Evolutionary conservation across 2,888 invertebrate genomes (phyloP).

Genomic region (Lasioglossum figueresi): DNA sequence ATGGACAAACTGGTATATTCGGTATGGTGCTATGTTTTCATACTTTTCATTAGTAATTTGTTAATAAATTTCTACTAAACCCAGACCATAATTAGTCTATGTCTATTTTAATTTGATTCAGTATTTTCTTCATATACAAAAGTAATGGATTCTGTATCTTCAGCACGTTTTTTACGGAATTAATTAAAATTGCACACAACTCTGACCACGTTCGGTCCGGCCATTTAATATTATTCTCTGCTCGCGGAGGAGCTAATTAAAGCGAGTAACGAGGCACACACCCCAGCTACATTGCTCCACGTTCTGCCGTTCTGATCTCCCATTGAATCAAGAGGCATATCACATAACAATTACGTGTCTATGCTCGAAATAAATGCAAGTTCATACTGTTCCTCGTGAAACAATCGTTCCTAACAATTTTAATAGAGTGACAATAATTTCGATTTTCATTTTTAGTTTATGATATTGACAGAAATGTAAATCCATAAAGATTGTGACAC

Average conservation of each 20-base stretch:
- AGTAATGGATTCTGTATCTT: neutral
- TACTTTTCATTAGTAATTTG: neutral
- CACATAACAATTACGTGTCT: neutral
- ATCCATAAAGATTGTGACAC: too few relatives aligned
- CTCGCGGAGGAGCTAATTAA: conserved; percentile 3
- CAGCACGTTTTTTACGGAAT: neutral
- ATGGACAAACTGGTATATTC: neutral
- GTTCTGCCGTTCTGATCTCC: neutral
- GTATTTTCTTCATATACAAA: neutral
- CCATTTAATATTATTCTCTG: conserved; percentile 1
- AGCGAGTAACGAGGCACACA: conserved; percentile 8
- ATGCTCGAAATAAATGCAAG: neutral
- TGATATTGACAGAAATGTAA: too few relatives aligned
- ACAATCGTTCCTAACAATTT: too few relatives aligned
- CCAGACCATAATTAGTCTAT: neutral
- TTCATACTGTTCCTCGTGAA: neutral
- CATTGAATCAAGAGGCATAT: neutral
- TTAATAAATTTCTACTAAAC: too few relatives aligned
- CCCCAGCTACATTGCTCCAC: neutral
- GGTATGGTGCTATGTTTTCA: neutral
- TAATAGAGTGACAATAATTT: too few relatives aligned
- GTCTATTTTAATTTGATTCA: neutral
- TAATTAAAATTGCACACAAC: conserved; percentile 7
- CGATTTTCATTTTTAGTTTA: too few relatives aligned
- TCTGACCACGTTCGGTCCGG: neutral